Percentiles rank a stretch among this genome's conserved stretches.
Conservation (phyloP, 2,113 vertebrate species). For the Dicentrarchus labrax region DNA sequence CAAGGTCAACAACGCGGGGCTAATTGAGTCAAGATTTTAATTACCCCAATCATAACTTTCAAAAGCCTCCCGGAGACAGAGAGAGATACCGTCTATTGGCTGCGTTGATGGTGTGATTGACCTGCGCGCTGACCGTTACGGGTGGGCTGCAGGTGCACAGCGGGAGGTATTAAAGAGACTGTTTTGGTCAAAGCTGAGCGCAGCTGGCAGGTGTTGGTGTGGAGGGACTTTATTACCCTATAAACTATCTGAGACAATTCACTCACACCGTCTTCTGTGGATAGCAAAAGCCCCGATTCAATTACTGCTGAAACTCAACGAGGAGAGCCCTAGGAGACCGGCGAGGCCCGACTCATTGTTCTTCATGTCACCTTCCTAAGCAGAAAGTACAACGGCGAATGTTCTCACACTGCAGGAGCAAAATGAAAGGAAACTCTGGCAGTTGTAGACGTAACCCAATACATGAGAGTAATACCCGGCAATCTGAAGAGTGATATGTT, state of each 20-base stretch:
- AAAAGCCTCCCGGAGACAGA: conserved; percentile 25
- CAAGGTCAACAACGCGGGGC: conserved; percentile 67
- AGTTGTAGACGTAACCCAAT: conserved; percentile 24
- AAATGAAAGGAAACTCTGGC: conserved; percentile 45
- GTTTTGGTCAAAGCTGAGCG: conserved; percentile 69
- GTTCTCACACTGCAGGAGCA: conserved; percentile 28
- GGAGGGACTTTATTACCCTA: conserved; percentile 79
- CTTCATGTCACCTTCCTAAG: conserved; percentile 65
- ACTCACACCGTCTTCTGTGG: conserved; percentile 68
- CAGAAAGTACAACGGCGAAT: conserved; percentile 30
- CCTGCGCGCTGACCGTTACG: conserved; percentile 30
- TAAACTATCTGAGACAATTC: conserved; percentile 76
- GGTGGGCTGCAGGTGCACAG: conserved; percentile 76
- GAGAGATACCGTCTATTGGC: conserved; percentile 20
- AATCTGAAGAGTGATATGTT: conserved; percentile 35
- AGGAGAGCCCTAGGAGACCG: conserved; percentile 53
- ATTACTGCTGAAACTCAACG: conserved; percentile 69
- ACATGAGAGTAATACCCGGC: conserved; percentile 27
- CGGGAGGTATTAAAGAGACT: conserved; percentile 71
- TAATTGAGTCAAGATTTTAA: conserved; percentile 79
- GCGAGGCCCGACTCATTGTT: conserved; percentile 57
- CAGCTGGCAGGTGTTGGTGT: conserved; percentile 79
- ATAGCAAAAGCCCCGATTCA: conserved; percentile 70
- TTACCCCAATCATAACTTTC: conserved; percentile 71
- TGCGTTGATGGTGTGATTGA: conserved; percentile 38